phyloP scores from a whole-genome alignment of 1,140 invertebrate species.

The Aleiodes sp. region DNA sequence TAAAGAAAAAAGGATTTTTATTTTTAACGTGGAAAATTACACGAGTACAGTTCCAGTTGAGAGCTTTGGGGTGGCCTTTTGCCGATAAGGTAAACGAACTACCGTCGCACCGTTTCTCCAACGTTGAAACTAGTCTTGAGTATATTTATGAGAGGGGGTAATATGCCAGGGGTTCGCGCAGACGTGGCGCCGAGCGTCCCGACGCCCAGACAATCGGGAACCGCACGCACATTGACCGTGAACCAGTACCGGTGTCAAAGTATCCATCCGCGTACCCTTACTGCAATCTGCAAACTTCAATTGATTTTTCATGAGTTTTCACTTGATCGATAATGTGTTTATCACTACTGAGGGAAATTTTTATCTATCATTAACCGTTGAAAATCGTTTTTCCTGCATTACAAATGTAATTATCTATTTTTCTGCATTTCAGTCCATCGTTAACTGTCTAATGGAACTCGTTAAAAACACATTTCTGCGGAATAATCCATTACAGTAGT shows the following conservation, averaged over 20 bases:
- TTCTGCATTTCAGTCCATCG: neutral
- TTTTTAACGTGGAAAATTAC: no score
- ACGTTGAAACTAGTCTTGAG: neutral
- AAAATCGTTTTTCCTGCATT: neutral
- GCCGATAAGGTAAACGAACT: constrained; percentile 11
- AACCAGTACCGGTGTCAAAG: constrained; percentile 38
- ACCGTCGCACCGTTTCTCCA: neutral
- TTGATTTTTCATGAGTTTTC: no score
- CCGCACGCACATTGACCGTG: constrained; percentile 59
- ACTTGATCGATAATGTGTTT: neutral
- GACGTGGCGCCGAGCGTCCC: constrained; percentile 53
- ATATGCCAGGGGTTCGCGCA: constrained; percentile 25
- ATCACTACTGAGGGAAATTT: neutral
- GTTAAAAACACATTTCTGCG: neutral
- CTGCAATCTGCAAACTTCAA: neutral
- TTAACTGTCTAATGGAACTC: neutral
- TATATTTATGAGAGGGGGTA: constrained; percentile 10
- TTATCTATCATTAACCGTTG: neutral
- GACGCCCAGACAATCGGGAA: constrained; percentile 55
- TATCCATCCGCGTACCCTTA: neutral
- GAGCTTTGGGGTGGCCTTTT: neutral
- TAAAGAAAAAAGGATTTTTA: no score
- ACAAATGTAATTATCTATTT: neutral
- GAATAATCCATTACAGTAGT: neutral
- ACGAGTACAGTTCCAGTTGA: neutral